Evolutionary conservation across 30 jellyfish, hydroid and myxozoan species (phyloP).

Genomic region (Morbakka virulenta): DNA sequence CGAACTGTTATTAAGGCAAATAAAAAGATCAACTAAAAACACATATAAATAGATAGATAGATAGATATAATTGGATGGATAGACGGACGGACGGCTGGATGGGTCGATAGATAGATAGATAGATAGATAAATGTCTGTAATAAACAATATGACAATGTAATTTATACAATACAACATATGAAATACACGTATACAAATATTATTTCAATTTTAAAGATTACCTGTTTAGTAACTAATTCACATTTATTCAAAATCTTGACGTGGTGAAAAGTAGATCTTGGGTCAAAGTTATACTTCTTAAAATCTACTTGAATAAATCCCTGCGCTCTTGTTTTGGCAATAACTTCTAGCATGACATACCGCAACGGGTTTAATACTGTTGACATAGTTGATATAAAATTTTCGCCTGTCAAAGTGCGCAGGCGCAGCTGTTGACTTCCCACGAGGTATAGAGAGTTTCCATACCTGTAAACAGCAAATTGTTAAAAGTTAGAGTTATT

Average conservation of each 20-base stretch:
- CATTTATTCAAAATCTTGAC: slow-evolving; percentile 35
- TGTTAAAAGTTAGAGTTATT: too few species aligned
- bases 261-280: slow-evolving; percentile 76
- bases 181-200: too few species aligned
- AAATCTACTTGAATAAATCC: slow-evolving; percentile 85
- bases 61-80: too few species aligned
- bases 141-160: too few species aligned
- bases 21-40: too few species aligned
- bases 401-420: slow-evolving; percentile 51
- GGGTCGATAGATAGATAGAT: too few species aligned
- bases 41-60: too few species aligned
- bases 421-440: slow-evolving; percentile 63
- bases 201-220: too few species aligned
- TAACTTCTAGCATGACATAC: slow-evolving; percentile 58
- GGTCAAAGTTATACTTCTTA: slow-evolving; percentile 59
- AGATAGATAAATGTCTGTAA: too few species aligned
- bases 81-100: too few species aligned
- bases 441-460: slow-evolving; percentile 3
- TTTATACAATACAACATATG: too few species aligned
- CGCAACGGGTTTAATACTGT: slow-evolving; percentile 38
- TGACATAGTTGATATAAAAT: slow-evolving; percentile 27
- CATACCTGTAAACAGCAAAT: not conserved
- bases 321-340: slow-evolving; percentile 62
- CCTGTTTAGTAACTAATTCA: slow-evolving; percentile 78
- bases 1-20: too few species aligned